Base-by-base conservation (phyloP, 2,113 vertebrate species). In the Peromyscus californicus region DNA sequence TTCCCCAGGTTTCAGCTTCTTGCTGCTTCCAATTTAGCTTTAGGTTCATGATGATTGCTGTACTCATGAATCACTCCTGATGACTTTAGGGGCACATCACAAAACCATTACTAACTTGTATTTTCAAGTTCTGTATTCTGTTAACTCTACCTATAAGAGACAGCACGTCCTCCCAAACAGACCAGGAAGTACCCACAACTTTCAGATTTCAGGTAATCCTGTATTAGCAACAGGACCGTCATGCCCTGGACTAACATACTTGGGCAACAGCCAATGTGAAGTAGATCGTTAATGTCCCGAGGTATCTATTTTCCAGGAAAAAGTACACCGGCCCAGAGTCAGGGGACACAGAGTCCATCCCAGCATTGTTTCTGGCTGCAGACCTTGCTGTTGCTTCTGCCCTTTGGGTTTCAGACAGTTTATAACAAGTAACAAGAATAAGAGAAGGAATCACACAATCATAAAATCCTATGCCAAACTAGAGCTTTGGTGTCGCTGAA, bases 101-200 rank as follows among this genome's bases (percentile, higher is more conserved):
- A n/a, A 90, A 78, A 39, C 5, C 88, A 74, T 87, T 74, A 72
- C 51, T 93, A 65, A 90, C 12, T 42, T 89, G 69, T 33, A 74
- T 67, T 89, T 92, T 91, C 70, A 67, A 85, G 42, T 45, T 19
- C 17, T 84, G 95, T 74, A 74, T 69, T 96, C 57, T 72, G 80
- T 16, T 61, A 96, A 65, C 59, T 97, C 31, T 11, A 65, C 36
- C 22, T 69, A 15, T 59, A 79, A 92, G 42, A 96, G 88, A 94
- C 7, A 65, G 6, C 31, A 89, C 24, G 8, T 19, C 45, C 19
- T 89, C 92, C 48, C 51, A 82, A 95, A 79, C 0, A 90, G 39
- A 96, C n/a, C 69, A 88, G 57, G 93, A 96, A 90, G 90, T 39
- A 95, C 10, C 84, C 57, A 83, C 3, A 57, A 45, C 85, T 86